Evolutionary conservation across 2,888 invertebrate species (phyloP).

Genomic region (Netelia melanura): DNA sequence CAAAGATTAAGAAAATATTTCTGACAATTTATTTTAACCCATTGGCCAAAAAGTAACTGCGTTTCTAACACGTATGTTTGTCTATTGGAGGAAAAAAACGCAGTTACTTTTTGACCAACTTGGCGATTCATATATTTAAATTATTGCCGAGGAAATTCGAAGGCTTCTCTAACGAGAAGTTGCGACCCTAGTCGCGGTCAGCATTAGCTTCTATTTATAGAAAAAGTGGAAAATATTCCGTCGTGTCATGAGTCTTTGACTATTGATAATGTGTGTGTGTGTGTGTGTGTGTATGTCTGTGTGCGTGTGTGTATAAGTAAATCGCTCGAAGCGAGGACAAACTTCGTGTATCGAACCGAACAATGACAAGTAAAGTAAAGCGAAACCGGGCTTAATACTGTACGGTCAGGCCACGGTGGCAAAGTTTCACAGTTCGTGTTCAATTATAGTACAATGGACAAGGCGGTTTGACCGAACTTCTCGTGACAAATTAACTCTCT

Average conservation of each 20-base stretch:
- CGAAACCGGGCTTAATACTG: not conserved
- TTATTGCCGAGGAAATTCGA: not conserved
- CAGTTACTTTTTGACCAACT: too few species aligned
- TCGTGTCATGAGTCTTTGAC: too few species aligned
- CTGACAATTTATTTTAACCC: too few species aligned
- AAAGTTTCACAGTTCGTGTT: not conserved
- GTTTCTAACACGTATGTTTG: too few species aligned
- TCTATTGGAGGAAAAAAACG: too few species aligned
- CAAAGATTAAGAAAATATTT: too few species aligned
- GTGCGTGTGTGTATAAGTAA: not conserved
- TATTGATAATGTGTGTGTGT: not conserved
- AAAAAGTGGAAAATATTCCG: not conserved
- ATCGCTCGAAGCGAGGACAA: constrained; percentile 23
- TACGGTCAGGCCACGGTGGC: not conserved
- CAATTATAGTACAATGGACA: not conserved
- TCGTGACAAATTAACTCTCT: not conserved
- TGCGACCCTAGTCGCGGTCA: not conserved
- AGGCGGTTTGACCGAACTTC: not conserved
- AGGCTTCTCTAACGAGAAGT: not conserved
- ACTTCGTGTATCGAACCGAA: not conserved
- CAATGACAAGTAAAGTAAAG: constrained; percentile 9
- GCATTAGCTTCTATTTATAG: not conserved
- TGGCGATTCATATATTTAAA: not conserved
- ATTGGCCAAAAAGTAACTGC: too few species aligned
- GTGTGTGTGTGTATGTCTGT: not conserved